Percentiles rank a stretch among this genome's conserved stretches.
These are phyloP conservation scores for Lypha dubia DNA, from an alignment of 2,888 invertebrate genomes.

Conservation along the genomic window DNA sequence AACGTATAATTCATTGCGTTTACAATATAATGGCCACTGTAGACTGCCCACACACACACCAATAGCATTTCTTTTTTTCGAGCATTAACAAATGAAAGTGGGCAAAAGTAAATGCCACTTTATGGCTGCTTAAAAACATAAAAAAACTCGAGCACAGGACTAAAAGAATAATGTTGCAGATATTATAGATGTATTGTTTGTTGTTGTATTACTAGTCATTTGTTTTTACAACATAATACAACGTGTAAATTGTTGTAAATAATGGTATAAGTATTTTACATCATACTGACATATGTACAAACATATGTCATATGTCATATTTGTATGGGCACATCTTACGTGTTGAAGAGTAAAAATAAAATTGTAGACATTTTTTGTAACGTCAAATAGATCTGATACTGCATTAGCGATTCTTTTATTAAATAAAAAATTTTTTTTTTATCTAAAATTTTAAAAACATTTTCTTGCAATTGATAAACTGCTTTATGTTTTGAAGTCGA, in stretches of 20 bases:
- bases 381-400: too few species aligned
- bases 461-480: too few species aligned
- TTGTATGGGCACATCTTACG: not conserved
- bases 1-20: slow-evolving; percentile 30
- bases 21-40: slow-evolving; percentile 30
- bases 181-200: slow-evolving; percentile 2
- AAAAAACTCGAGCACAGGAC: slow-evolving; percentile 40
- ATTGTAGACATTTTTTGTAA: too few species aligned
- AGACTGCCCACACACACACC: slow-evolving; percentile 3
- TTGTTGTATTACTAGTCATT: not conserved
- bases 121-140: slow-evolving; percentile 34
- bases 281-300: not conserved
- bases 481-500: too few species aligned
- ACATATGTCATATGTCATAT: not conserved
- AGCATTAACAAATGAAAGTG: slow-evolving; percentile 19
- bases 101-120: slow-evolving; percentile 46
- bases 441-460: too few species aligned
- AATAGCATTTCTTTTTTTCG: not conserved
- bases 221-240: slow-evolving; percentile 36
- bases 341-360: not conserved
- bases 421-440: too few species aligned
- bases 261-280: slow-evolving; percentile 25
- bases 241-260: slow-evolving; percentile 55
- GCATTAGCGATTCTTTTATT: too few species aligned
- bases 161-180: slow-evolving; percentile 18